Conservation (phyloP, 53 echinoderm and acorn worm species). For the Zoroaster sp. region DNA sequence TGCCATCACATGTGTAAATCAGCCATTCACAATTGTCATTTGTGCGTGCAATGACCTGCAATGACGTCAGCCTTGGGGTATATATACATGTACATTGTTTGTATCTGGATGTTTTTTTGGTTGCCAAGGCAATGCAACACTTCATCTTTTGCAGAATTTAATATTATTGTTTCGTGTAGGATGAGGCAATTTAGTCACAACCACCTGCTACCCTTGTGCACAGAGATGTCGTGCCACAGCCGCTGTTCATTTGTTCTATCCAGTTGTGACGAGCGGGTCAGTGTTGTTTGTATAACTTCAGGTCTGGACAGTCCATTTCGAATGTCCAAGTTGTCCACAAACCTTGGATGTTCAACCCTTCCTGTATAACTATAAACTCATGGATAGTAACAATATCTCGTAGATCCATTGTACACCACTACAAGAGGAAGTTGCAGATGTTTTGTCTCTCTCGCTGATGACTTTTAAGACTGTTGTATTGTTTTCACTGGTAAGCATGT, state of each 20-base stretch:
- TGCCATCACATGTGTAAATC: neutral
- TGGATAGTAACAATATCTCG: too few species aligned
- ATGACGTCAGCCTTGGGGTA: conserved; percentile 1
- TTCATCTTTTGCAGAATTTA: neutral
- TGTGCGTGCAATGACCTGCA: neutral
- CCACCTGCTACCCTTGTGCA: neutral
- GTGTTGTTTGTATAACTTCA: neutral
- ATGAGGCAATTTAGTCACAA: neutral
- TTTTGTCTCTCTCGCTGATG: too few species aligned
- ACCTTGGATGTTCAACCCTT: too few species aligned
- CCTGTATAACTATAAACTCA: too few species aligned
- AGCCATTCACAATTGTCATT: conserved; percentile 16
- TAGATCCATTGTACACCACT: too few species aligned
- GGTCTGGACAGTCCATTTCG: neutral
- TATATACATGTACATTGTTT: neutral
- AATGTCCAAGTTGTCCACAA: too few species aligned
- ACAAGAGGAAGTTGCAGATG: too few species aligned
- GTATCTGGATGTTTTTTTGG: neutral
- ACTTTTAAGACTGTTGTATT: too few species aligned
- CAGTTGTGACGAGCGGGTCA: neutral
- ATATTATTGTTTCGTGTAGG: neutral
- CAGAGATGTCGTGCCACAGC: neutral
- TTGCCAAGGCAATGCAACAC: neutral
- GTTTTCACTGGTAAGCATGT: too few species aligned
- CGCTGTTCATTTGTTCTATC: neutral